phyloP scores from a whole-genome alignment of 1,140 invertebrate genomes.

The Drosophila ohnishii region DNA sequence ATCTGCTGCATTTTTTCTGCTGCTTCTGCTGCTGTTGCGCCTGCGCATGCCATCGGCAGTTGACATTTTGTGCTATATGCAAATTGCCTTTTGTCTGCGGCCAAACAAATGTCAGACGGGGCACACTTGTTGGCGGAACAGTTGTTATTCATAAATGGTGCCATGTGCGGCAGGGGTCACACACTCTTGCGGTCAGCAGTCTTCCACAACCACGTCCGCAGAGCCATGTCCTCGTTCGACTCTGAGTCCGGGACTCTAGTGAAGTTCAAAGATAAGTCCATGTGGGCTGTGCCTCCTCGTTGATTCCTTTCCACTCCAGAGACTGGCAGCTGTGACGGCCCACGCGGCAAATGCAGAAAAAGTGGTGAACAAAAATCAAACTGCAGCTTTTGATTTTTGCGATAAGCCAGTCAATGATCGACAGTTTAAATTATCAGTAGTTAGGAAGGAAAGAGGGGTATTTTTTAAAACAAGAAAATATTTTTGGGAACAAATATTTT shows the following conservation, averaged over 20 bases:
- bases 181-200: slow-evolving; percentile 20
- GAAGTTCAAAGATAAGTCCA: slow-evolving; percentile 45
- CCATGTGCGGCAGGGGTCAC: slow-evolving; percentile 39
- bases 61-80: slow-evolving; percentile 42
- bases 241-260: slow-evolving; percentile 6
- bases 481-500: rapidly evolving
- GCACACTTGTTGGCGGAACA: slow-evolving; percentile 35
- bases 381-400: slow-evolving; percentile 42
- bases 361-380: slow-evolving; percentile 29
- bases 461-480: background rate
- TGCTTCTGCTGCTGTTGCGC: slow-evolving; percentile 24
- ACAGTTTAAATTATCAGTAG: background rate
- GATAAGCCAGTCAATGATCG: slow-evolving; percentile 8
- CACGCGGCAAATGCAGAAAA: slow-evolving; percentile 25
- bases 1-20: slow-evolving; percentile 26
- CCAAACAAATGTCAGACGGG: slow-evolving; percentile 38
- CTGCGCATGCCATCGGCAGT: slow-evolving; percentile 43
- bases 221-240: slow-evolving; percentile 5
- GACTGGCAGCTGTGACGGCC: slow-evolving; percentile 34
- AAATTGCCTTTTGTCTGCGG: slow-evolving; percentile 42
- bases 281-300: slow-evolving; percentile 33
- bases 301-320: slow-evolving; percentile 34
- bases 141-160: slow-evolving; percentile 38
- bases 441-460: rapidly evolving
- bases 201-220: background rate